Conservation (phyloP, 2,797 vertebrate species). For the Eulemur mongoz region DNA sequence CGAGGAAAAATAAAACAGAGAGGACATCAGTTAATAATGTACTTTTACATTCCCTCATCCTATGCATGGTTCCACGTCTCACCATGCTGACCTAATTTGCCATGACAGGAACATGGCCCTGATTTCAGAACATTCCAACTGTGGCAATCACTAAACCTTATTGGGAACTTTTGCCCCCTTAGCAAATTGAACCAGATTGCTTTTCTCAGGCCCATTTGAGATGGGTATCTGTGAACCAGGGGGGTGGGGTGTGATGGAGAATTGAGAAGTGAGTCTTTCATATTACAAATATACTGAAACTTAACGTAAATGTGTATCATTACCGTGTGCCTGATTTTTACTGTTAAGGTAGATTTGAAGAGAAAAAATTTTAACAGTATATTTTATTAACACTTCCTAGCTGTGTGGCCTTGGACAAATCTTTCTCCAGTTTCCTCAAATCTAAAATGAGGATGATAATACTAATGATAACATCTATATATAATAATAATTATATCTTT, state of each 20-base stretch:
- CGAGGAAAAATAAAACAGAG: slow-evolving; percentile 83
- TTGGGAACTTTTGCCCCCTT: slow-evolving; percentile 51
- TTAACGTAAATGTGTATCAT: background rate
- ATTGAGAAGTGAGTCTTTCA: slow-evolving; percentile 21
- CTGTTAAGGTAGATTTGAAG: background rate
- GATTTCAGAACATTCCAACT: slow-evolving; percentile 83
- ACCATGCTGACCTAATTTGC: slow-evolving; percentile 85
- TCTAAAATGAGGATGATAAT: background rate
- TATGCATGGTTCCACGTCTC: slow-evolving; percentile 78
- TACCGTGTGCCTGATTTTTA: background rate
- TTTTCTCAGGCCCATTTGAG: slow-evolving; percentile 50
- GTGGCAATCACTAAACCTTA: slow-evolving; percentile 75
- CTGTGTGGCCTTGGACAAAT: background rate
- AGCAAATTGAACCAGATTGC: slow-evolving; percentile 58
- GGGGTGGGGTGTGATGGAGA: background rate
- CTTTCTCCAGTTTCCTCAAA: background rate
- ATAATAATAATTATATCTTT: background rate
- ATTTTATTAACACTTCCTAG: background rate
- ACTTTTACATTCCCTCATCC: slow-evolving; percentile 82
- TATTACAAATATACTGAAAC: background rate
- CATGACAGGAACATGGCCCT: slow-evolving; percentile 84
- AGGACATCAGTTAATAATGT: slow-evolving; percentile 84
- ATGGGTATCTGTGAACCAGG: background rate
- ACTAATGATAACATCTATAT: background rate
- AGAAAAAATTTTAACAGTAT: background rate